phyloP scores from a whole-genome alignment of 2,888 invertebrate genomes.

The Stratiomys singularior region DNA sequence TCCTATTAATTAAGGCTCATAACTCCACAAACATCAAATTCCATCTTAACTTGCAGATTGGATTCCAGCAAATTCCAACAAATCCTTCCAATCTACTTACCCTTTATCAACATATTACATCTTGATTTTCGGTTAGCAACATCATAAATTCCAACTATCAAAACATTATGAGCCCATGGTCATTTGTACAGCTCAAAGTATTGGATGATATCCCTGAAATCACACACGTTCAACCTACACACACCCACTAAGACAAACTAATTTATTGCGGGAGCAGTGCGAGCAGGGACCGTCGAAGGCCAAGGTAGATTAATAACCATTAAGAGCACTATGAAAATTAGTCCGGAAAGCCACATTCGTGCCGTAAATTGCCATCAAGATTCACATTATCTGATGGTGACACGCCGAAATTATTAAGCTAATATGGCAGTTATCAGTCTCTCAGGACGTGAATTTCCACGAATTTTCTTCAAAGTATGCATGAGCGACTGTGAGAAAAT shows the following conservation, averaged over 20 bases:
- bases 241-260: not conserved
- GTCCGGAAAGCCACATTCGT: not conserved
- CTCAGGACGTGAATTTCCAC: not conserved
- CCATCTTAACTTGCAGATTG: too few species aligned
- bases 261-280: not conserved
- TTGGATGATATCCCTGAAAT: not conserved
- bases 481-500: too few species aligned
- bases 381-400: slow-evolving; percentile 7
- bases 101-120: too few species aligned
- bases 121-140: not conserved
- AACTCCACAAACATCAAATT: too few species aligned
- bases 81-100: too few species aligned
- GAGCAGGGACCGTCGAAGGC: not conserved
- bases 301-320: slow-evolving; percentile 5
- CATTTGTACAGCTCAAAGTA: not conserved
- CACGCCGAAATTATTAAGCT: not conserved
- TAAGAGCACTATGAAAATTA: not conserved
- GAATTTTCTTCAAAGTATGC: too few species aligned
- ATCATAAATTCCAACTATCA: not conserved
- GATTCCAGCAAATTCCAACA: too few species aligned
- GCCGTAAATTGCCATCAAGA: slow-evolving; percentile 3
- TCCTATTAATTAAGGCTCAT: too few species aligned
- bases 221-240: not conserved
- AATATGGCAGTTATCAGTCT: not conserved
- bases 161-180: not conserved